Evolutionary conservation across 1,140 invertebrate genomes (phyloP).

Genomic region (Nasonia vitripennis): DNA sequence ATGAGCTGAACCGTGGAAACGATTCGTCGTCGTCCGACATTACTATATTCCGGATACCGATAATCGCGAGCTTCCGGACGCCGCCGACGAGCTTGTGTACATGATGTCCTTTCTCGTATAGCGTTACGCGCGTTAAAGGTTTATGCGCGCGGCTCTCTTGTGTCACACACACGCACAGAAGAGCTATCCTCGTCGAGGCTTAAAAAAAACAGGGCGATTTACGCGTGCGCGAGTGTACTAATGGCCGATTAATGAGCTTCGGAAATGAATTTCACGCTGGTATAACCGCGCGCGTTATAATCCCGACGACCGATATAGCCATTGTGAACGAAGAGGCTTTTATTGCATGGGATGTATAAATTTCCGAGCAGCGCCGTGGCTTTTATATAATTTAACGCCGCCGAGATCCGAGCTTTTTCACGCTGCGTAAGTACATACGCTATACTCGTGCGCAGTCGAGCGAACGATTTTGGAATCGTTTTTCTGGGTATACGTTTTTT

Average conservation of each 20-base stretch:
- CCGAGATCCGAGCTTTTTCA: not conserved
- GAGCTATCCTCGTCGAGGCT: not conserved
- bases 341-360: not conserved
- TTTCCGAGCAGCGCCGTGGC: constrained; percentile 1
- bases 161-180: constrained; percentile 5
- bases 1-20: constrained; percentile 72
- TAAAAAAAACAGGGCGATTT: not conserved
- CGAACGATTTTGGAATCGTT: not conserved
- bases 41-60: constrained; percentile 67
- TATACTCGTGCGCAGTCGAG: not conserved
- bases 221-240: constrained; percentile 11
- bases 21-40: constrained; percentile 70
- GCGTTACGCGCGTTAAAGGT: constrained; percentile 64
- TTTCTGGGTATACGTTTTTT: not conserved
- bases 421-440: not conserved
- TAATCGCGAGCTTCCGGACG: constrained; percentile 73
- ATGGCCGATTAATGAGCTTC: constrained; percentile 49
- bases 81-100: constrained; percentile 56
- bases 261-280: constrained; percentile 48
- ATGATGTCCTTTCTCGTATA: constrained; percentile 21
- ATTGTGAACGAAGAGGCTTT: not conserved
- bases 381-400: constrained; percentile 2
- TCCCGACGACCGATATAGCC: not conserved
- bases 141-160: constrained; percentile 6
- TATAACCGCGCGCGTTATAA: not conserved